Evolutionary conservation across 1,140 invertebrate species (phyloP), one percentile per base, ranked within the genome.

Genomic region (Apis cerana): DNA sequence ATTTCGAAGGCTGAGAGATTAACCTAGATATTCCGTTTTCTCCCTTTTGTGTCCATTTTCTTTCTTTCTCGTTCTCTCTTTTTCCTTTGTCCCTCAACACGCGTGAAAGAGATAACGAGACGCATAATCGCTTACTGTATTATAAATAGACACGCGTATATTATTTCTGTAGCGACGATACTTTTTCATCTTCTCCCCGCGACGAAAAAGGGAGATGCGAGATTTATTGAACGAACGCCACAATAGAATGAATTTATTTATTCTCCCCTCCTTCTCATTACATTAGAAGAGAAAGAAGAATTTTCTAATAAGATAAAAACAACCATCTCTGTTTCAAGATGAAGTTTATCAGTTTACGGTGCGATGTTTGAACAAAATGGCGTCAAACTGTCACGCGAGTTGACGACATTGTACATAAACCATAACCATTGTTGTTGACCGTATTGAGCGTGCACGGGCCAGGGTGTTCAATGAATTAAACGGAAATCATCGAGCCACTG

Each of bases 141-240:
- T 27, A 27, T 27, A 27, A 27, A 27, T 27, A 1, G 27, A 27
- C 27, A 27, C 27, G 7, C 4, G 56, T 58, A 43, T 61, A 5
- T 82, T 77, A 78, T 85, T 78, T 79, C n/a, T 58, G 69, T 72
- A 58, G n/a, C 23, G 59, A 43, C n/a, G 13, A 69, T 21, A 23
- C 33, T 65, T 79, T 79, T 23, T 67, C 23, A 58, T 59, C 58
- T 33, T 71, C 27, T 52, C 15, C 15, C 19, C 52, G 13, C 71
- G 12, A 12, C 21, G 19, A 12, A 12, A 68, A 23, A 48, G 12
- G 17, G 33, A 61, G 17, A 7, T 54, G 1, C 2, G 54, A 23
- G 56, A 79, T 61, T 71, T 79, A 79, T 79, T 70, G 12, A n/a
- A 70, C 10, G 33, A 71, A 48, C 10, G 27, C 50, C 21, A 13